Conservation (phyloP, 2,888 invertebrate species). For the Unio delphinus region DNA sequence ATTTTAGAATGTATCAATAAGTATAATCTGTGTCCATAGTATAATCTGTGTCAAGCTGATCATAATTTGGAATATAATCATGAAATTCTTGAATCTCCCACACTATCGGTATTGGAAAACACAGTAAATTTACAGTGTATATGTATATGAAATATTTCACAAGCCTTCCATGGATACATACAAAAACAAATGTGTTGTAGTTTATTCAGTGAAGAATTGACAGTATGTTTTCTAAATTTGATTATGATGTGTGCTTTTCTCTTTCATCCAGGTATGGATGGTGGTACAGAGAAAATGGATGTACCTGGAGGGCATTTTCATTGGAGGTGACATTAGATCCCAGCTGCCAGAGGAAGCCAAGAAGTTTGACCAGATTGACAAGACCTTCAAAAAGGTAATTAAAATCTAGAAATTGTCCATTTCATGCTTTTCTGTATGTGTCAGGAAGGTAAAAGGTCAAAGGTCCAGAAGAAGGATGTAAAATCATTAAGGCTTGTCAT, state of each 20-base stretch:
- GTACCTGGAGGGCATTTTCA: conserved; percentile 92
- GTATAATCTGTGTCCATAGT: too few species aligned
- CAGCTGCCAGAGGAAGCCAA: conserved; percentile 92
- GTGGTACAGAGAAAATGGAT: conserved; percentile 91
- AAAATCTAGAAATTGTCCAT: not conserved
- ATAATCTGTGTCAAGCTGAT: too few species aligned
- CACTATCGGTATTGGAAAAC: too few species aligned
- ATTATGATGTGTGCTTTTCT: not conserved
- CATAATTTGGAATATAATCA: too few species aligned
- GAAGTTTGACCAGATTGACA: conserved; percentile 92
- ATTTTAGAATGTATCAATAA: too few species aligned
- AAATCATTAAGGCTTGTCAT: too few species aligned
- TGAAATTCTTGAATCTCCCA: too few species aligned
- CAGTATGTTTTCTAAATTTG: not conserved
- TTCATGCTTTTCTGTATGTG: too few species aligned
- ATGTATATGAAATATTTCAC: not conserved
- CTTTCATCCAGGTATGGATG: conserved; percentile 78
- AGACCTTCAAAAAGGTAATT: conserved; percentile 80
- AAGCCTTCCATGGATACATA: not conserved
- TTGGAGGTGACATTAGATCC: conserved; percentile 88
- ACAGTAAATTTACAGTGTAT: too few species aligned
- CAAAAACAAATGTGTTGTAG: not conserved
- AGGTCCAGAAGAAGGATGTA: too few species aligned
- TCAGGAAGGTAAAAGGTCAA: too few species aligned
- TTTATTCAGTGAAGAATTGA: not conserved